Percentiles rank a stretch among this genome's conserved stretches.
phyloP scores from a whole-genome alignment of 2,113 vertebrate genomes.

The Chaetorhynchus papuensis region DNA sequence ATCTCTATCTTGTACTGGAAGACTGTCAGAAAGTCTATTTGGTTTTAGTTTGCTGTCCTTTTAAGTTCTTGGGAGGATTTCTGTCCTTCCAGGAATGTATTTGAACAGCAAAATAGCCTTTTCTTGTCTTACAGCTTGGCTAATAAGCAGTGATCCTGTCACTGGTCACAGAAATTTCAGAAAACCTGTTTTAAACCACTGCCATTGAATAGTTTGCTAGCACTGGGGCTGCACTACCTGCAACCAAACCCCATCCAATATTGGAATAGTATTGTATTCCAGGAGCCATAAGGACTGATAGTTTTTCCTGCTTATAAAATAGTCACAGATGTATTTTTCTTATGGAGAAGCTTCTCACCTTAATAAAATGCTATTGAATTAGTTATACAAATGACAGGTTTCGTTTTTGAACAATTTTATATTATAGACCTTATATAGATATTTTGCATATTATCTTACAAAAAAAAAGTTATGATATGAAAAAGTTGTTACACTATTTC shows the following conservation, averaged over 20 bases:
- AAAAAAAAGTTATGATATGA: not conserved
- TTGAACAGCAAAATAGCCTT: not conserved
- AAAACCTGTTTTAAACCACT: not conserved
- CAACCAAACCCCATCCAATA: not conserved
- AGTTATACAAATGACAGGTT: not conserved
- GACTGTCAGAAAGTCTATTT: not conserved
- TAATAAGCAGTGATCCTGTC: not conserved
- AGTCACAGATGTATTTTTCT: not conserved
- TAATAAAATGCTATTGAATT: not conserved
- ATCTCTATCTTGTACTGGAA: not conserved
- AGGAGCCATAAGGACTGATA: not conserved
- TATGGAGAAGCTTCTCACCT: not conserved
- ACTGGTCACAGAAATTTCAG: not conserved
- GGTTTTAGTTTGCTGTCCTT: not conserved
- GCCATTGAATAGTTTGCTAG: not conserved
- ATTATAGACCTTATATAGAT: not conserved
- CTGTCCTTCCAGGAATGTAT: not conserved
- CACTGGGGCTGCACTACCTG: not conserved
- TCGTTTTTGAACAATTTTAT: not conserved
- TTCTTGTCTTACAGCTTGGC: not conserved
- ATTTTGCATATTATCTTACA: not conserved
- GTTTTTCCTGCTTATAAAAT: not conserved
- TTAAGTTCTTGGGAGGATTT: not conserved
- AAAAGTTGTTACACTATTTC: not conserved
- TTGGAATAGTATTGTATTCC: not conserved